These are phyloP conservation scores for Drosophila athabasca DNA, from an alignment of 1,140 invertebrate species.

Conservation along the genomic window DNA sequence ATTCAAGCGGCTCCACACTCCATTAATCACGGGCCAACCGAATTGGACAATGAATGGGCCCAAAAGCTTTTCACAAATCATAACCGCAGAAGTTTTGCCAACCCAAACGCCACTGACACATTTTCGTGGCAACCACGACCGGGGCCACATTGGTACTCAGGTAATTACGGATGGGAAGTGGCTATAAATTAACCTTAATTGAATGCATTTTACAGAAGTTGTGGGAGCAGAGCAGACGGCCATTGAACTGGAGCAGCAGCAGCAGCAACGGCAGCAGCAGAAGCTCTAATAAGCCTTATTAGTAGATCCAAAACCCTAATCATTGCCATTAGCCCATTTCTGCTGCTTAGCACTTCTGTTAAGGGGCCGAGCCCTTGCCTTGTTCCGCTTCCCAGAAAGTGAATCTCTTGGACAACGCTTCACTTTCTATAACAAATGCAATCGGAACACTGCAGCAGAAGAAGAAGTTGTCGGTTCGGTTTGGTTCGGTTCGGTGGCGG, in stretches of 20 bases:
- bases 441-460: conserved; percentile 27
- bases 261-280: conserved; percentile 1
- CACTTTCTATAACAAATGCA: conserved; percentile 65
- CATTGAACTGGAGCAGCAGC: conserved; percentile 53
- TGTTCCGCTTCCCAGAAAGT: conserved; percentile 42
- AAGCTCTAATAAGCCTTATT: conserved; percentile 47
- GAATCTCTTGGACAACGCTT: conserved; percentile 52
- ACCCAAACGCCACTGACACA: conserved; percentile 56
- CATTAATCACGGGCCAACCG: conserved; percentile 66
- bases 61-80: conserved; percentile 64
- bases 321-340: conserved; percentile 60
- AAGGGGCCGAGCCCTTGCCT: conserved; percentile 3
- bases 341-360: conserved; percentile 6
- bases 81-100: conserved; percentile 67
- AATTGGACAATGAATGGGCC: conserved; percentile 62
- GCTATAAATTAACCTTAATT: conserved; percentile 79
- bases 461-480: neutral
- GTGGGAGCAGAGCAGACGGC: conserved; percentile 56
- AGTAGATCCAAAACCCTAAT: conserved; percentile 4
- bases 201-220: conserved; percentile 75
- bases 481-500: conserved; percentile 29
- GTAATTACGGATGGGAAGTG: conserved; percentile 73
- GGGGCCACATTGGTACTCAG: conserved; percentile 34
- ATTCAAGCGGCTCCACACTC: conserved; percentile 55
- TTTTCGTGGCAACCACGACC: conserved; percentile 30